Conservation (phyloP, 2,797 vertebrate genomes). For the Dromococcyx pavoninus region DNA sequence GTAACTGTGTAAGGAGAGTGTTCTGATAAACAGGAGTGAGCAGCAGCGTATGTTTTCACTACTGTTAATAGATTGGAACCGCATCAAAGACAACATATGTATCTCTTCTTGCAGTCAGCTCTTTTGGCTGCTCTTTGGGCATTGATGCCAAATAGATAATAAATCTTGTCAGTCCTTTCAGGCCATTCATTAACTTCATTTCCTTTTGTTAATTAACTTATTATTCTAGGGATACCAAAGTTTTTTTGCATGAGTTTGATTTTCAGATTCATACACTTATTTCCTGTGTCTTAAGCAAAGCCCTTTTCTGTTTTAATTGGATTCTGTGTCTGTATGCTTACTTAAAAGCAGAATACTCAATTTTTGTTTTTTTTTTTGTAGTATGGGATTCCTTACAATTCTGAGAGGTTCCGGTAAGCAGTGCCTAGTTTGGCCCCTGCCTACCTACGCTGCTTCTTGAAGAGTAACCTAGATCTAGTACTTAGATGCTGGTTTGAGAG, state of each 20-base stretch:
- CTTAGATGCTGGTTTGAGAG: background rate
- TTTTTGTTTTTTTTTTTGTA: background rate
- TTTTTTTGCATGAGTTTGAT: background rate
- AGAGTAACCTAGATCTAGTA: background rate
- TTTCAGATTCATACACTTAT: background rate
- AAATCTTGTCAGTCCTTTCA: background rate
- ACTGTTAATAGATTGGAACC: background rate
- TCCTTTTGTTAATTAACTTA: background rate
- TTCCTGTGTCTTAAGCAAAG: background rate
- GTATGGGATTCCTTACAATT: background rate
- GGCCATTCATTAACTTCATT: background rate
- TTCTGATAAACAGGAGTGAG: background rate
- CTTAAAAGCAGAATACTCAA: background rate
- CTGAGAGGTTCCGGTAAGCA: background rate
- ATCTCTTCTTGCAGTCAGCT: background rate
- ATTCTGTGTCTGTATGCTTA: background rate
- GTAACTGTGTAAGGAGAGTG: background rate
- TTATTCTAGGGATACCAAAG: accelerated
- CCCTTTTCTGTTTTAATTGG: background rate
- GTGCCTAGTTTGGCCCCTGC: background rate
- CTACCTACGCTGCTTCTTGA: background rate
- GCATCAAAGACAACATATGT: background rate
- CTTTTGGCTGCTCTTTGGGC: background rate
- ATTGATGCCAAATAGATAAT: background rate
- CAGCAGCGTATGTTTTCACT: background rate